Conservation (phyloP, 2,113 vertebrate species). For the Sigmodon hispidus region DNA sequence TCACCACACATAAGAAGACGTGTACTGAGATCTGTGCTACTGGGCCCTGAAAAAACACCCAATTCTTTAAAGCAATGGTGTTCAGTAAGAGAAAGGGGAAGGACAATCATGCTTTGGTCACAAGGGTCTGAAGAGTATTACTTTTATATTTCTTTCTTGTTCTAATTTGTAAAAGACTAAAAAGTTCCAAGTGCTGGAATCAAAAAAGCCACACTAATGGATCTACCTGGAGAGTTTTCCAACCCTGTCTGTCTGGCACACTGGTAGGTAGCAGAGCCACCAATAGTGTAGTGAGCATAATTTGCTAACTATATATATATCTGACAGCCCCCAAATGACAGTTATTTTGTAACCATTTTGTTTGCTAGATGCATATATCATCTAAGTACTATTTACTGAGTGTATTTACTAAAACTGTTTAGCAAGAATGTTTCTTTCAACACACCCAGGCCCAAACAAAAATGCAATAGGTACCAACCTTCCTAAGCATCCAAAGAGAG, state of each 20-base stretch:
- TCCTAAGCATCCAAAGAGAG: background rate
- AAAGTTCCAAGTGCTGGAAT: background rate
- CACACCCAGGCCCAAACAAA: background rate
- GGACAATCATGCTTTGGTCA: background rate
- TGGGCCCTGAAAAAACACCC: background rate
- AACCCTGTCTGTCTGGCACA: background rate
- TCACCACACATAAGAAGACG: background rate
- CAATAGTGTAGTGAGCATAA: background rate
- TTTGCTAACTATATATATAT: background rate
- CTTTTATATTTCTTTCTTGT: background rate
- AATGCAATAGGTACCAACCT: background rate
- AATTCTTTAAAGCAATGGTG: background rate
- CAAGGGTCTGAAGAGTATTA: background rate
- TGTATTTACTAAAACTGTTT: too few relatives aligned
- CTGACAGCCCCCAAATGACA: background rate
- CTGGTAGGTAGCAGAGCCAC: background rate
- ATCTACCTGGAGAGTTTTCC: background rate
- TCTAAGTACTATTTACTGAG: background rate
- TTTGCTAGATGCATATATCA: background rate
- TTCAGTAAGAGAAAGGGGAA: background rate
- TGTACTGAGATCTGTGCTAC: background rate
- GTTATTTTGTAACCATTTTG: background rate
- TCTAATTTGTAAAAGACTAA: background rate
- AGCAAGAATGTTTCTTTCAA: too few relatives aligned
- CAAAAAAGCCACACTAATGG: background rate